Evolutionary conservation across 2,797 vertebrate genomes (phyloP).

Genomic region (Hyperoplus immaculatus): DNA sequence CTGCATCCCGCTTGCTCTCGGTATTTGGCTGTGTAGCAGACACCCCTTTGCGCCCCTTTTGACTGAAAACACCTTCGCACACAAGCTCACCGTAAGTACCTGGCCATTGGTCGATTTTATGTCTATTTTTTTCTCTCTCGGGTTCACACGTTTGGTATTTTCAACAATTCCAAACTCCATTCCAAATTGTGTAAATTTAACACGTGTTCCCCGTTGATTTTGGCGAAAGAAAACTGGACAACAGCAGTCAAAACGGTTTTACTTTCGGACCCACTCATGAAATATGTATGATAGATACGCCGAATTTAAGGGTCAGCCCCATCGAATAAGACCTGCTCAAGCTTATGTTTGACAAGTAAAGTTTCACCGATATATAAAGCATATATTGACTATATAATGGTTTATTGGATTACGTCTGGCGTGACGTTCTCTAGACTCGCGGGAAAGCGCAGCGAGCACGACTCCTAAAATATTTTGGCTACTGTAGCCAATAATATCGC

Average conservation of each 20-base stretch:
- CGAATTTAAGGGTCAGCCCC: not conserved
- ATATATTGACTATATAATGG: not conserved
- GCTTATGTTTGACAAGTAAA: too few relatives aligned
- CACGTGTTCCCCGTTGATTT: not conserved
- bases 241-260: not conserved
- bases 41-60: not conserved
- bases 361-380: accelerated
- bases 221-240: not conserved
- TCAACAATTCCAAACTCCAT: not conserved
- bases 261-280: not conserved
- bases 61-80: slow-evolving; percentile 1
- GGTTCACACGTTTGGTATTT: not conserved
- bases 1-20: not conserved
- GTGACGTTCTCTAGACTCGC: not conserved
- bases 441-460: slow-evolving; percentile 3
- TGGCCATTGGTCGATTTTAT: not conserved
- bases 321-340: not conserved
- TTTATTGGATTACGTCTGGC: not conserved
- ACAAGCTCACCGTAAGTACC: slow-evolving; percentile 32
- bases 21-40: not conserved
- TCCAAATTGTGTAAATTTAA: not conserved
- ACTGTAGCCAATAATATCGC: not conserved
- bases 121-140: too few relatives aligned
- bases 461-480: not conserved
- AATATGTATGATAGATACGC: not conserved